Percentiles rank a stretch among this genome's conserved stretches.
phyloP scores from a whole-genome alignment of 2,797 vertebrate species.

The Decapterus maruadsi region DNA sequence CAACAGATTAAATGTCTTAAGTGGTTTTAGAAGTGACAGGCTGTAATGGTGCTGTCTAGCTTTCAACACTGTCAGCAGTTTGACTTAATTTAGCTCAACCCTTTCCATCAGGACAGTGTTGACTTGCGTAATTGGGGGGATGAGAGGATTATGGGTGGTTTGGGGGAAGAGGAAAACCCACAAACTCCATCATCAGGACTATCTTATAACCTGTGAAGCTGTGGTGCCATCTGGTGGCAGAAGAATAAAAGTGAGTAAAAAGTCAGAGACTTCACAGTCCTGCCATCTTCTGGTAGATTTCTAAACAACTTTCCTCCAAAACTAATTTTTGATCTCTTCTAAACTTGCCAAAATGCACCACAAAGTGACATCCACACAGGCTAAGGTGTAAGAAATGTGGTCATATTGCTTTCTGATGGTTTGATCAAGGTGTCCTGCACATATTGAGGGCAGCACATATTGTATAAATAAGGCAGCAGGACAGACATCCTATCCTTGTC shows the following conservation, averaged over 20 bases:
- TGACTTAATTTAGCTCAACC: neutral
- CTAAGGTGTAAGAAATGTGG: no score
- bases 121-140: conserved; percentile 25
- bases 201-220: neutral
- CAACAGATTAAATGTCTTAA: conserved; percentile 29
- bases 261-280: neutral
- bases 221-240: conserved; percentile 61
- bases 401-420: no score
- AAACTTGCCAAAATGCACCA: no score
- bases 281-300: conserved; percentile 52
- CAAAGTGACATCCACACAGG: no score
- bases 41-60: neutral
- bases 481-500: no score
- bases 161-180: neutral
- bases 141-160: conserved; percentile 27
- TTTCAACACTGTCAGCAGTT: conserved; percentile 11
- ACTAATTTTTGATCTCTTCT: no score
- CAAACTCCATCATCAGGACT: accelerated
- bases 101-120: neutral
- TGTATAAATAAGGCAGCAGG: no score
- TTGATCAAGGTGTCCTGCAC: no score
- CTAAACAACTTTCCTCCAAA: neutral
- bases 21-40: conserved; percentile 1
- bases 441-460: no score
- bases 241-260: neutral